A percentile compares a stretch with the other conserved stretches of the same genome.
phyloP scores from a whole-genome alignment of 2,797 vertebrate genomes.

The Sphenopsis melanotis region DNA sequence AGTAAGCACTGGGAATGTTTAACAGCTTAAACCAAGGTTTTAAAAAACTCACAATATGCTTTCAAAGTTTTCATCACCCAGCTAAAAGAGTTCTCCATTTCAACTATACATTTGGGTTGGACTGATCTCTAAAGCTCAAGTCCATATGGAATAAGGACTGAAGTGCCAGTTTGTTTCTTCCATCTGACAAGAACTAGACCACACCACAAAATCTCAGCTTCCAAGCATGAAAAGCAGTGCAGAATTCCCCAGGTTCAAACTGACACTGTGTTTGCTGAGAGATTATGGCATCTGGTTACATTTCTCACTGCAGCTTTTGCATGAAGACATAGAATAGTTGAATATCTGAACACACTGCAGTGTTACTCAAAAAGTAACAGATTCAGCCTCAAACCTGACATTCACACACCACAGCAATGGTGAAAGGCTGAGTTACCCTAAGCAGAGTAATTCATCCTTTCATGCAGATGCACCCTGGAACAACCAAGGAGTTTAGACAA shows the following conservation, averaged over 20 bases:
- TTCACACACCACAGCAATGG: background rate
- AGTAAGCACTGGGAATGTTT: background rate
- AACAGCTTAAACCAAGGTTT: background rate
- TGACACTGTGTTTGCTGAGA: background rate
- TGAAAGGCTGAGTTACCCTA: background rate
- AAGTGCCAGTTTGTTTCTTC: background rate
- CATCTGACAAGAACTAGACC: background rate
- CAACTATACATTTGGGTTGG: background rate
- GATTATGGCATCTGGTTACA: background rate
- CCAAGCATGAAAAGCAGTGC: background rate
- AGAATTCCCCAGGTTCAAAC: background rate
- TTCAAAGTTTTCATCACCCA: background rate
- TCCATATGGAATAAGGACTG: background rate
- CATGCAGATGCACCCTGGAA: background rate
- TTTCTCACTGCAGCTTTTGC: background rate
- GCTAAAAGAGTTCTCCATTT: background rate
- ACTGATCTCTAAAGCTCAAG: background rate
- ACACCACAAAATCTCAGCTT: background rate
- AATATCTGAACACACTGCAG: background rate
- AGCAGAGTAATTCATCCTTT: background rate
- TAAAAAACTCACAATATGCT: background rate
- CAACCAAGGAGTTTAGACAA: background rate
- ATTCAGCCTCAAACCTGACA: background rate
- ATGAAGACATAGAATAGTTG: rapidly evolving
- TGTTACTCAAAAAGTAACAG: background rate